A percentile compares a stretch with the other conserved stretches of the same genome.
phyloP scores from a whole-genome alignment of 2,888 invertebrate genomes.

The Harpagoxenus sublaevis region DNA sequence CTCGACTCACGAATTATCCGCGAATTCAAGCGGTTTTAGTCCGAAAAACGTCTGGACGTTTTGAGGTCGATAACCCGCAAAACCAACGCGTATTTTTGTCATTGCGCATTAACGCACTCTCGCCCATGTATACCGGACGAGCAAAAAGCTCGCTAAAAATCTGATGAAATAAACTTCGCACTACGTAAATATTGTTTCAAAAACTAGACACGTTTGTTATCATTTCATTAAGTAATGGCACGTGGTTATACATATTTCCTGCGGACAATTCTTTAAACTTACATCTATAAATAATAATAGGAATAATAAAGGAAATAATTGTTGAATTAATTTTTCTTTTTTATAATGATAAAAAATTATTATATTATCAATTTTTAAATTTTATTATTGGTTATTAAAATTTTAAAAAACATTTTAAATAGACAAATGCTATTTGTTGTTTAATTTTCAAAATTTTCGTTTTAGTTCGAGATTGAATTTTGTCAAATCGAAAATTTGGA shows the following conservation, averaged over 20 bases:
- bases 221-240: conserved; percentile 11
- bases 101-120: conserved; percentile 52
- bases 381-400: not conserved
- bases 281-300: not conserved
- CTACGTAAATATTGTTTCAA: conserved; percentile 18
- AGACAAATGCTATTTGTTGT: not conserved
- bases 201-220: conserved; percentile 11
- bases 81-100: conserved; percentile 65
- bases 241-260: not conserved
- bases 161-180: not conserved
- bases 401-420: not conserved
- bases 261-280: not conserved
- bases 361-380: not conserved
- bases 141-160: conserved; percentile 58
- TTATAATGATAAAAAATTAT: not conserved
- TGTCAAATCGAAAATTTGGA: not conserved
- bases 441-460: not conserved
- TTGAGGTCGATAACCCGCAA: conserved; percentile 54
- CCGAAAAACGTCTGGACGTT: conserved; percentile 46
- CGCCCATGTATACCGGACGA: conserved; percentile 48
- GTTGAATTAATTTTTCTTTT: not conserved
- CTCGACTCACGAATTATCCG: conserved; percentile 40
- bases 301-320: not conserved
- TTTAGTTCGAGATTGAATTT: not conserved
- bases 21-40: conserved; percentile 42